phyloP scores from a whole-genome alignment of 2,797 vertebrate genomes.

The Myotis vivesi region DNA sequence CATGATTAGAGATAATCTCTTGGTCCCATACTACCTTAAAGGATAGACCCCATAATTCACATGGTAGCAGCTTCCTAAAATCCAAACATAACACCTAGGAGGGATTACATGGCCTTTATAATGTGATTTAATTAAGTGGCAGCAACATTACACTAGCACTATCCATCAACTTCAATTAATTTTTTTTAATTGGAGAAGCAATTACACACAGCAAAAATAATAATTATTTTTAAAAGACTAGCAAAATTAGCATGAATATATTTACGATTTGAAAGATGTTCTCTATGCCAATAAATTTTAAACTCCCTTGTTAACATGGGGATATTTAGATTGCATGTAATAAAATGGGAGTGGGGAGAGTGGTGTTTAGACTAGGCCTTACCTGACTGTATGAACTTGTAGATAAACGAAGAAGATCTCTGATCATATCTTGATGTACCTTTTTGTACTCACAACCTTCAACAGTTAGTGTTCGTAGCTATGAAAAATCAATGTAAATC shows the following conservation, averaged over 20 bases:
- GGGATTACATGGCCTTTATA: background rate
- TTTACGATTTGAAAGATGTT: constrained; percentile 17
- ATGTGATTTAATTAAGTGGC: background rate
- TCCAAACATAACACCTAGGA: background rate
- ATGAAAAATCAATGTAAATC: constrained; percentile 41
- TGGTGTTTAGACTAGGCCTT: background rate
- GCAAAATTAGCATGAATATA: constrained; percentile 24
- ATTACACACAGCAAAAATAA: background rate
- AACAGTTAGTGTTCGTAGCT: constrained; percentile 95
- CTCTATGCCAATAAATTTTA: background rate
- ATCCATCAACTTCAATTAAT: background rate
- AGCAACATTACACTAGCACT: background rate
- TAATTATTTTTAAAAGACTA: constrained; percentile 23
- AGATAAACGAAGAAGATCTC: constrained; percentile 93
- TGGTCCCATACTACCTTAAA: background rate
- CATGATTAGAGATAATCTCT: background rate
- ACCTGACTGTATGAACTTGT: constrained; percentile 98
- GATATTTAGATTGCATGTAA: background rate
- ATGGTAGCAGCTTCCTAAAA: background rate
- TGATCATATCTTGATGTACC: constrained; percentile 94
- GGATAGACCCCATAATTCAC: background rate
- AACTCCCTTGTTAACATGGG: background rate
- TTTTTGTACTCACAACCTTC: constrained; percentile 96
- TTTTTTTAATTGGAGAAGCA: background rate
- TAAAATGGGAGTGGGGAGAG: background rate